Conservation (phyloP, 1,140 invertebrate species). For the Andricus grossulariae region DNA sequence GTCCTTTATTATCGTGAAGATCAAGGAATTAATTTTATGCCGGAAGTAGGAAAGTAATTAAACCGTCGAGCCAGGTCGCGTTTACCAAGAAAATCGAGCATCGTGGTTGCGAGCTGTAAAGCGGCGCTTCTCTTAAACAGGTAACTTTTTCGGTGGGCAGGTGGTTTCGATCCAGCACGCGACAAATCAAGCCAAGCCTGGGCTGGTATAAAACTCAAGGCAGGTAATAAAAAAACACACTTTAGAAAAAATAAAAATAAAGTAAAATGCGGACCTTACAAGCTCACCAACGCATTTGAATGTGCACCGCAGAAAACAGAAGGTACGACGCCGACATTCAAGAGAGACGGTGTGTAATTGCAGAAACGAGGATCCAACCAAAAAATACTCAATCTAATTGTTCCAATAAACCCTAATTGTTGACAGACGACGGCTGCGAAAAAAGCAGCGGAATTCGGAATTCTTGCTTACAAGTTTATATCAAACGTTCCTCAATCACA, state of each 20-base stretch:
- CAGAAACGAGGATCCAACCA: not conserved
- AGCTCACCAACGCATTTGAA: not conserved
- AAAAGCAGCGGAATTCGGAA: not conserved
- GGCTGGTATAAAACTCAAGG: not conserved
- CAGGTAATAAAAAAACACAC: not conserved
- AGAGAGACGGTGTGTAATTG: not conserved
- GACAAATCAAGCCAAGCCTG: constrained; percentile 22
- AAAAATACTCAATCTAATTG: constrained; percentile 25
- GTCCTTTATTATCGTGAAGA: not conserved
- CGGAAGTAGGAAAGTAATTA: constrained; percentile 28
- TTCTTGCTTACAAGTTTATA: not conserved
- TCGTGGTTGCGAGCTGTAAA: constrained; percentile 13
- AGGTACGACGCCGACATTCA: not conserved
- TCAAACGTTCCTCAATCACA: constrained; percentile 14
- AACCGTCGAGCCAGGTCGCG: not conserved
- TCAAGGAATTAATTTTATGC: constrained; percentile 8
- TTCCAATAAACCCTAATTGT: constrained; percentile 11
- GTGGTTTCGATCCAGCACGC: constrained; percentile 26
- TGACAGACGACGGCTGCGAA: not conserved
- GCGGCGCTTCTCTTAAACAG: not conserved
- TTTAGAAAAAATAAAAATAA: constrained; percentile 25
- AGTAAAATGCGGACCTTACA: not conserved
- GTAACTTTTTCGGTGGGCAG: constrained; percentile 25
- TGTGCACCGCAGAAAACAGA: not conserved
- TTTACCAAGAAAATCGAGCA: constrained; percentile 4